These are phyloP conservation scores for Lepisosteus osseus DNA, from an alignment of 2,113 vertebrate species.

Conservation along the genomic window DNA sequence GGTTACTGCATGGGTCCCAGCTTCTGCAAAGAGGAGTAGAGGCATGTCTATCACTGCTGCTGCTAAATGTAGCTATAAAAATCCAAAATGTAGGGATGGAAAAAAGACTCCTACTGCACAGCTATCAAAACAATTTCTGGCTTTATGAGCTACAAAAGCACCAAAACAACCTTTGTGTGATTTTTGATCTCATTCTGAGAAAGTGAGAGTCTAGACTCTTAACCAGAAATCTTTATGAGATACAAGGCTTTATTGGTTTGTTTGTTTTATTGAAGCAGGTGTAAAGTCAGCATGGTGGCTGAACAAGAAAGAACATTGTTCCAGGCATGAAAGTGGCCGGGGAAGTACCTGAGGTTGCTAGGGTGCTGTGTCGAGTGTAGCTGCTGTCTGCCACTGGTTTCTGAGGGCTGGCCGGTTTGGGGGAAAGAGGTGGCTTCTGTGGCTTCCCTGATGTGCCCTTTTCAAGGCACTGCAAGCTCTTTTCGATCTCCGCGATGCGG, in stretches of 20 bases:
- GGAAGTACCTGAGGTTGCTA: constrained; percentile 20
- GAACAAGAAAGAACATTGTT: too few relatives aligned
- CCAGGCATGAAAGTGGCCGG: background rate
- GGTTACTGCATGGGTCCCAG: constrained; percentile 26
- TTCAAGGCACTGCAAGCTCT: constrained; percentile 56
- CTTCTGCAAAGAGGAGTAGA: constrained; percentile 6
- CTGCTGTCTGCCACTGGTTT: constrained; percentile 19
- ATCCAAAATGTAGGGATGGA: background rate
- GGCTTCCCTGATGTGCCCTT: constrained; percentile 49
- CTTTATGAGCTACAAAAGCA: background rate
- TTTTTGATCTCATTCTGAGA: constrained; percentile 1
- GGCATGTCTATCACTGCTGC: background rate
- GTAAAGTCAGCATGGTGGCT: background rate
- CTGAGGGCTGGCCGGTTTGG: constrained; percentile 46
- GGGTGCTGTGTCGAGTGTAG: background rate
- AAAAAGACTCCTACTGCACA: background rate
- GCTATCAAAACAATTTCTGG: constrained; percentile 15
- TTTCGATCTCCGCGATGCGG: constrained; percentile 48
- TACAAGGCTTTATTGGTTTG: constrained; percentile 31
- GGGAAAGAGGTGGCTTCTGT: constrained; percentile 41
- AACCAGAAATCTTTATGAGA: constrained; percentile 20
- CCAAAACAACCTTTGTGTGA: background rate
- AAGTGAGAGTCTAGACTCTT: background rate
- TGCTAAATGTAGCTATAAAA: too few relatives aligned
- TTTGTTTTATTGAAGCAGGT: too few relatives aligned